Evolutionary conservation across 2,797 vertebrate genomes (phyloP), one percentile per base, ranked within the genome.

Genomic region (Melanogrammus aeglefinus): DNA sequence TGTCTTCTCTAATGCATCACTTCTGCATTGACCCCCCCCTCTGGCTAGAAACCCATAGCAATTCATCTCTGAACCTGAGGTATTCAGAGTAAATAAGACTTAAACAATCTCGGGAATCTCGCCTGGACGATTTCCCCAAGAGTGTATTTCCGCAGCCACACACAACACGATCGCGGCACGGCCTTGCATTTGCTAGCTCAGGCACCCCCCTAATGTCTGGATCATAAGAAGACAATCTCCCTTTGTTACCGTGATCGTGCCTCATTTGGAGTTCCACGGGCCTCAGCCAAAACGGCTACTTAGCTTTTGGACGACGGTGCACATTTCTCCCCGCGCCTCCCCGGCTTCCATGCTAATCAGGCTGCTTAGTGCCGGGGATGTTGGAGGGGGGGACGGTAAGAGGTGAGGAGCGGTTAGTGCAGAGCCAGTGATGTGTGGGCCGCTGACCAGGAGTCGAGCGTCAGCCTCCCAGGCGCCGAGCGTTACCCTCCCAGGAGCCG

Each of bases 141-240:
- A 57, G 18, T 57, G 71, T 36, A 33, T 13, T 72, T 72, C 16
- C 29, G 63, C 41, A 29, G 75, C 35, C 16, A 33, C 69, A 12
- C 39, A 24, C 6, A 9, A 14, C 66, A 16, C 10, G 69, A 29
- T 89, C 89, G 75, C 10, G 41, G 13, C 13, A 2, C 84, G 83
- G 90, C 85, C 86, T 81, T 57, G 16, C 86, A 81, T 88, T 85
- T 91, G 89, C 84, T 82, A 86, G 86, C 76, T 84, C 83, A 88
- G 88, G 88, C 90, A 41, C 73, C 27, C 73, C 29, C 79, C 79
- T 44, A 83, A 90, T 88, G 86, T 87, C 87, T 87, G 86, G 87
- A 90, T 91, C 88, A 89, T 84, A 87, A 89, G 80, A 87, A 90
- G 84, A 90, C 88, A 81, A 90, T 92, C 86, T 87, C 16, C 16